Conservation (phyloP, 2,797 vertebrate species). For the Vespertilio murinus region DNA sequence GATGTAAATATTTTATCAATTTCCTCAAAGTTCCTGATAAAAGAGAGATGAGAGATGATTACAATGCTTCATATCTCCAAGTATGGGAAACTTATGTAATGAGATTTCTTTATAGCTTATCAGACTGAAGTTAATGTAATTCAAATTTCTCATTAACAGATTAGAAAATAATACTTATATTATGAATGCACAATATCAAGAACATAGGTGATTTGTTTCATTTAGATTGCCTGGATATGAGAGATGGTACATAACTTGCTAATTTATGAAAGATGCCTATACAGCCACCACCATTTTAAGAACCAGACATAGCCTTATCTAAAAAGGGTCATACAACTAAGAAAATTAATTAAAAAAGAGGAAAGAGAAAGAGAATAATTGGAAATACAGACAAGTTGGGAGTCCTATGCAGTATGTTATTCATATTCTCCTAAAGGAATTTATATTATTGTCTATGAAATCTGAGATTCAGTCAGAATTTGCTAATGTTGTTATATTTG, state of each 20-base stretch:
- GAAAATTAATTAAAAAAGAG: not conserved
- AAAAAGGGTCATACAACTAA: not conserved
- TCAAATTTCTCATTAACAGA: not conserved
- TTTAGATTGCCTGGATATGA: not conserved
- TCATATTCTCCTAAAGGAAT: not conserved
- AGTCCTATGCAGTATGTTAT: not conserved
- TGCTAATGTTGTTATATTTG: constrained; percentile 47
- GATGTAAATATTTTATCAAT: not conserved
- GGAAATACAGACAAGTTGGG: not conserved
- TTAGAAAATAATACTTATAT: not conserved
- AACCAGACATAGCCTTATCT: not conserved
- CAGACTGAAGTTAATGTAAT: not conserved
- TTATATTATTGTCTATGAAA: constrained; percentile 38
- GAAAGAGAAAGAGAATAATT: not conserved
- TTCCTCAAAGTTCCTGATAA: not conserved
- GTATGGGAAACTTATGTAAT: not conserved
- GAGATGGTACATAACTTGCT: not conserved
- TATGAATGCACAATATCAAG: not conserved
- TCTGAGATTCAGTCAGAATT: constrained; percentile 36
- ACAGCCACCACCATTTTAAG: not conserved
- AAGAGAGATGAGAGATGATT: not conserved
- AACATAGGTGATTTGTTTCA: not conserved
- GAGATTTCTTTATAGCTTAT: constrained; percentile 5
- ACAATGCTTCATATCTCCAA: not conserved
- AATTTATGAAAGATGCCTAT: not conserved